phyloP scores from a whole-genome alignment of 2,888 invertebrate genomes.

The Ectemnius lituratus region DNA sequence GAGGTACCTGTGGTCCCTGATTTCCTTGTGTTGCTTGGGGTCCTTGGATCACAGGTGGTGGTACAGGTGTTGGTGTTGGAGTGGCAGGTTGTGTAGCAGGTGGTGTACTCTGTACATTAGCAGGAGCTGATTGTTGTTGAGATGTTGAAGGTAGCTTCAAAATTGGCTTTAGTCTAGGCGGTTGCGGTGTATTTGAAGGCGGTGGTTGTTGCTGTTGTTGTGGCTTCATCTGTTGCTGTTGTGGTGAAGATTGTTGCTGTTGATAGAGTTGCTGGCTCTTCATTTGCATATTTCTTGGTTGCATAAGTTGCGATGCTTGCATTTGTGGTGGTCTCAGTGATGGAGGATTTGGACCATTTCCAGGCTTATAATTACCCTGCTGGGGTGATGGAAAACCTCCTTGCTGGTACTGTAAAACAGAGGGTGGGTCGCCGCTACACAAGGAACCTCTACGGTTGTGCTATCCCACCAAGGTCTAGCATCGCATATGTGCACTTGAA shows the following conservation, averaged over 20 bases:
- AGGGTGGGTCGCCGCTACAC: constrained; percentile 78
- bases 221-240: constrained; percentile 45
- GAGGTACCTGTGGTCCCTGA: too few relatives aligned
- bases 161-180: constrained; percentile 73
- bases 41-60: not conserved
- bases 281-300: constrained; percentile 26
- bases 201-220: constrained; percentile 46
- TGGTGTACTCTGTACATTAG: constrained; percentile 36
- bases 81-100: constrained; percentile 29
- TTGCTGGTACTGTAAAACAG: constrained; percentile 75
- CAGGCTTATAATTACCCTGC: constrained; percentile 67
- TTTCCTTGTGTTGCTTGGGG: not conserved
- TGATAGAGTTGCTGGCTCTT: constrained; percentile 11
- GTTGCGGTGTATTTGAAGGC: constrained; percentile 51
- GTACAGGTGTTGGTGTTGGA: constrained; percentile 21
- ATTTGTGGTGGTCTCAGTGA: constrained; percentile 53
- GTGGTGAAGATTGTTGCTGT: constrained; percentile 31
- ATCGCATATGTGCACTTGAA: constrained; percentile 69
- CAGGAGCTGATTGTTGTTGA: constrained; percentile 28
- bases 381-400: constrained; percentile 68
- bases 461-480: constrained; percentile 77
- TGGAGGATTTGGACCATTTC: constrained; percentile 56
- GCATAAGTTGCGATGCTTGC: constrained; percentile 32
- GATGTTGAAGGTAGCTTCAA: constrained; percentile 64
- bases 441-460: constrained; percentile 78